phyloP scores from a whole-genome alignment of 2,797 vertebrate species.

The Cryptoprocta ferox region DNA sequence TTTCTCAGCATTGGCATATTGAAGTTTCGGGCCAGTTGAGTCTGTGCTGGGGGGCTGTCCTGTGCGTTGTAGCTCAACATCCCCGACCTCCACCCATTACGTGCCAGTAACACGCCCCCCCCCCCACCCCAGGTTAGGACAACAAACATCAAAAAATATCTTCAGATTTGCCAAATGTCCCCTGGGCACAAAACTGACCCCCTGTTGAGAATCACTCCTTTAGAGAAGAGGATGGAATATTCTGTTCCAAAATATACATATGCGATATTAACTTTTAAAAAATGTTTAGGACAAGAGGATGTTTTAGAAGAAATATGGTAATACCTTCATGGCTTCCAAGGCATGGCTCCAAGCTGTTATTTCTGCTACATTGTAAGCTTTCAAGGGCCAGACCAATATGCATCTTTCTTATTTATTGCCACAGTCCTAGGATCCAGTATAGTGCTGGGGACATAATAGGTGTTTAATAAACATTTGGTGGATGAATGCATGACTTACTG shows the following conservation, averaged over 20 bases:
- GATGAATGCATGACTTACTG: background rate
- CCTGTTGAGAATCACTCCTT: background rate
- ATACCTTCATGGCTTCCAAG: background rate
- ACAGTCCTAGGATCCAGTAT: background rate
- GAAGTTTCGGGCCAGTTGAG: background rate
- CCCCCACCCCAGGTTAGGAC: background rate
- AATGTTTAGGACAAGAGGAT: background rate
- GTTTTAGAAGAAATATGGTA: background rate
- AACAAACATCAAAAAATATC: background rate
- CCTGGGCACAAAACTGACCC: background rate
- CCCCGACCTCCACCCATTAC: background rate
- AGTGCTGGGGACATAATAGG: background rate
- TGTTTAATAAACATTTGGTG: background rate
- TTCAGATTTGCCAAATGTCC: background rate
- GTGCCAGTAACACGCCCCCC: fast-evolving
- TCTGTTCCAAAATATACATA: background rate
- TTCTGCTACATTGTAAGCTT: background rate
- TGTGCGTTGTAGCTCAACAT: background rate
- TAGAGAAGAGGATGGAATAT: background rate
- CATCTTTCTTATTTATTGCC: background rate
- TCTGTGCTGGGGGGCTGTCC: background rate
- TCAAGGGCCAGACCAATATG: background rate
- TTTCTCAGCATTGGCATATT: background rate
- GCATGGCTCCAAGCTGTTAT: background rate
- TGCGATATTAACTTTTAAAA: background rate